Conservation (phyloP, 2,888 invertebrate species). For the Drosophila monieri region DNA sequence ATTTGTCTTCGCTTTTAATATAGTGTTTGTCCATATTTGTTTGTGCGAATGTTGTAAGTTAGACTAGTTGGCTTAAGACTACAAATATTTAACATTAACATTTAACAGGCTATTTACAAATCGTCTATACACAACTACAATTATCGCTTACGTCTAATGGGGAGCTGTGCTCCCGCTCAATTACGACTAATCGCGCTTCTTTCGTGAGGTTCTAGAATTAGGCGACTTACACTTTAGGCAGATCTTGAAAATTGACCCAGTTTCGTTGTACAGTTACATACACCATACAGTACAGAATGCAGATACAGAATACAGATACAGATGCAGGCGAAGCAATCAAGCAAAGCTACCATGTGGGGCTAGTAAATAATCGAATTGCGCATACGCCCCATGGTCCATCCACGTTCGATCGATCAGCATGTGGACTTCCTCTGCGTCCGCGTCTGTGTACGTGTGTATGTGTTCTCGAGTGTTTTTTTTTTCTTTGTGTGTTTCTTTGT, state of each 20-base stretch:
- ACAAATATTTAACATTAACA: conserved; percentile 73
- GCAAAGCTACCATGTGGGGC: conserved; percentile 38
- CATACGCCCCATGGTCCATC: conserved; percentile 41
- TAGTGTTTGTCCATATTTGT: conserved; percentile 56
- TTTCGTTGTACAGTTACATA: conserved; percentile 46
- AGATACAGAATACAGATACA: conserved; percentile 9
- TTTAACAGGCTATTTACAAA: conserved; percentile 67
- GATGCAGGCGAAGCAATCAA: conserved; percentile 51
- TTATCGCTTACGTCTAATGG: conserved; percentile 64
- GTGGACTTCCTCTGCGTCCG: conserved; percentile 23
- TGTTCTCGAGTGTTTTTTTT: conserved; percentile 21
- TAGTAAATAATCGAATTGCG: conserved; percentile 13
- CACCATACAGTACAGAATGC: conserved; percentile 22
- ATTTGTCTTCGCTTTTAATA: conserved; percentile 64
- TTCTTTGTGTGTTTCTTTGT: conserved; percentile 11
- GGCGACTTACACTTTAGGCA: conserved; percentile 69
- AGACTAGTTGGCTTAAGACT: conserved; percentile 70
- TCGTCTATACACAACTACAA: conserved; percentile 64
- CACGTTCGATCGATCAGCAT: conserved; percentile 13
- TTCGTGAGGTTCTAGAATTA: conserved; percentile 63
- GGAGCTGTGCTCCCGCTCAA: conserved; percentile 25
- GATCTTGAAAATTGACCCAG: conserved; percentile 77
- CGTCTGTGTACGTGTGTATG: conserved; percentile 20
- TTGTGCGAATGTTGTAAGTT: conserved; percentile 72
- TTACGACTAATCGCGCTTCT: conserved; percentile 48